A percentile compares a stretch with the other conserved stretches of the same genome.
Conservation (phyloP, 92 coral and sea anemone species). For the Actinernus sp. region DNA sequence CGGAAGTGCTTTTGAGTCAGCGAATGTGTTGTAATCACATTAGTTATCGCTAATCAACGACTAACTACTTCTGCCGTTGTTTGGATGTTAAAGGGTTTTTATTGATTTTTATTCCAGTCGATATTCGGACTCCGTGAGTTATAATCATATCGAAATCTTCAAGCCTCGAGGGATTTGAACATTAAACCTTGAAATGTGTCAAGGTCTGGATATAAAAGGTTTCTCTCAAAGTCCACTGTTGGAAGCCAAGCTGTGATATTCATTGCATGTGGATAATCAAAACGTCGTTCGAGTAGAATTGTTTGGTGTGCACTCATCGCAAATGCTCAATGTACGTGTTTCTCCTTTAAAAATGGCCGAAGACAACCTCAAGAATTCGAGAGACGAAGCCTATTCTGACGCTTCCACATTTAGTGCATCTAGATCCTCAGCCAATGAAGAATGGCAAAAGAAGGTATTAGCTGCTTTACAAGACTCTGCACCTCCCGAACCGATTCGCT, state of each 20-base stretch:
- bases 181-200: too few relatives aligned
- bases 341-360: conserved; percentile 50
- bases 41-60: conserved; percentile 34
- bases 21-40: conserved; percentile 12
- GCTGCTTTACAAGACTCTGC: conserved; percentile 88
- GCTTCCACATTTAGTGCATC: conserved; percentile 15
- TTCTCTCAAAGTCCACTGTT: too few relatives aligned
- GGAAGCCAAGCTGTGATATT: too few relatives aligned
- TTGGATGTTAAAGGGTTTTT: too few relatives aligned
- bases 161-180: neutral
- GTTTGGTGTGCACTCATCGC: neutral
- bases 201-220: too few relatives aligned
- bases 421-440: conserved; percentile 35
- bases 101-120: too few relatives aligned
- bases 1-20: conserved; percentile 32
- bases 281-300: neutral
- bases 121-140: neutral
- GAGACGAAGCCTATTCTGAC: conserved; percentile 34
- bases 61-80: too few relatives aligned
- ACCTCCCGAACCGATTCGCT: conserved; percentile 95
- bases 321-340: conserved; percentile 47
- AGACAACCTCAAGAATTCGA: conserved; percentile 6
- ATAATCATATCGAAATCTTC: neutral
- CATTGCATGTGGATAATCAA: neutral
- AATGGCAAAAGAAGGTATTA: conserved; percentile 89